Evolutionary conservation across 2,888 invertebrate species (phyloP).

Genomic region (Eulithis testata): DNA sequence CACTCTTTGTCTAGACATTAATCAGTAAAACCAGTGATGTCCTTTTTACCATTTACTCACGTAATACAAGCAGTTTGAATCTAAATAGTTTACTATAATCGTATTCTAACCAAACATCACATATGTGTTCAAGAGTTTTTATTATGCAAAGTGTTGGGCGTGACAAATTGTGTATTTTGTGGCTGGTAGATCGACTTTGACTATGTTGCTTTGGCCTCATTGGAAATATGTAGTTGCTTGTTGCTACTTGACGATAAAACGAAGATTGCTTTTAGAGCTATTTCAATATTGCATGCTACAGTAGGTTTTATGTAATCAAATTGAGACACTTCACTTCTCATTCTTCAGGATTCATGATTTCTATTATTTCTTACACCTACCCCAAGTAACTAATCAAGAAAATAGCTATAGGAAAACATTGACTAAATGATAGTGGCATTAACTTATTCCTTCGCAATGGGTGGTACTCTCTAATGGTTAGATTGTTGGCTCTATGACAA

Average conservation of each 20-base stretch:
- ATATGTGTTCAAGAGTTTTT: slow-evolving; percentile 19
- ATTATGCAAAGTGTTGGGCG: slow-evolving; percentile 27
- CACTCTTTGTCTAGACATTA: no score
- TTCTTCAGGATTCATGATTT: no score
- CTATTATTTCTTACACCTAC: no score
- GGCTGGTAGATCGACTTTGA: background rate
- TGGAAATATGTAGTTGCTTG: slow-evolving; percentile 1
- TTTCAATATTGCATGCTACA: no score
- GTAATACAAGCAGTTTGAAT: slow-evolving; percentile 27
- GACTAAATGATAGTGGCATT: background rate
- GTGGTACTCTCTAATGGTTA: slow-evolving; percentile 7
- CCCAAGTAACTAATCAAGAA: no score
- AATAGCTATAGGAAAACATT: background rate
- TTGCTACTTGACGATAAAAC: slow-evolving; percentile 3
- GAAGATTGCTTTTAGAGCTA: background rate
- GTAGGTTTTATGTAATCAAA: no score
- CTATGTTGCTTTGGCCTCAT: slow-evolving; percentile 12
- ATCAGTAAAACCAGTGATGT: slow-evolving; percentile 5
- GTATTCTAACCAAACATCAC: slow-evolving; percentile 31
- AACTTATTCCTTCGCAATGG: slow-evolving; percentile 2
- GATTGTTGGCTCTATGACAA: slow-evolving; percentile 21
- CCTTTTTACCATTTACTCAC: slow-evolving; percentile 19
- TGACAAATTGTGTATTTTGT: slow-evolving; percentile 22
- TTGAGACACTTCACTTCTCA: no score
- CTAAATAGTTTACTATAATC: slow-evolving; percentile 26